Evolutionary conservation across 2,797 vertebrate species (phyloP).

Genomic region (Melanogrammus aeglefinus): DNA sequence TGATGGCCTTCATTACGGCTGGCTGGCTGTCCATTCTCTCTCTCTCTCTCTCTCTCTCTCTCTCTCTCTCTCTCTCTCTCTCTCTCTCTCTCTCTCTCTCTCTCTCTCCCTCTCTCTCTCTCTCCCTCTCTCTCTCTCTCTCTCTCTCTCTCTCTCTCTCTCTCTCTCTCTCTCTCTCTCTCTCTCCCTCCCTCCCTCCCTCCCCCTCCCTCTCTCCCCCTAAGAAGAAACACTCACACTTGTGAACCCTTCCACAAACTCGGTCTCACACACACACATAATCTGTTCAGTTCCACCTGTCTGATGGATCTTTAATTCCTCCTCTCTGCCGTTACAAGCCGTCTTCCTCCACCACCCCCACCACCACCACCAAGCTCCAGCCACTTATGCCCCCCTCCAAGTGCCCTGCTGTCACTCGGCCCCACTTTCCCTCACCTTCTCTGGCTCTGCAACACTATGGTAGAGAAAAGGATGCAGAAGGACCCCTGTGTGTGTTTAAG

Average conservation of each 20-base stretch:
- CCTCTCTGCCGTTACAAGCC: neutral
- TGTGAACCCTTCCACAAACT: no score
- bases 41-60: constrained; percentile 16
- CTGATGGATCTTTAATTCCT: neutral
- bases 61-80: constrained; percentile 10
- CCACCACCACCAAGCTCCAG: neutral
- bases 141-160: constrained; percentile 9
- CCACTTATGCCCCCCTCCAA: neutral
- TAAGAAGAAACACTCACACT: no score
- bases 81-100: constrained; percentile 15
- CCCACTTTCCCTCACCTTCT: neutral
- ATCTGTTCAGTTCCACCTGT: neutral
- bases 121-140: constrained; percentile 20
- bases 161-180: constrained; percentile 18
- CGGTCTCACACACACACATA: neutral
- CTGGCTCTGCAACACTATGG: neutral
- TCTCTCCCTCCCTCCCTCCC: constrained; percentile 10
- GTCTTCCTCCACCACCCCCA: neutral
- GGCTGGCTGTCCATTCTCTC: constrained; percentile 8
- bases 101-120: constrained; percentile 7
- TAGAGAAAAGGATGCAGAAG: no score
- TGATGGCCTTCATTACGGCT: neutral
- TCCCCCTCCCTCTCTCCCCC: constrained; percentile 9
- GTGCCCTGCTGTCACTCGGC: neutral
- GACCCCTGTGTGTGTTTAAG: neutral